Evolutionary conservation across 92 coral and sea anemone species (phyloP).

Genomic region (Heliopora coerulea): DNA sequence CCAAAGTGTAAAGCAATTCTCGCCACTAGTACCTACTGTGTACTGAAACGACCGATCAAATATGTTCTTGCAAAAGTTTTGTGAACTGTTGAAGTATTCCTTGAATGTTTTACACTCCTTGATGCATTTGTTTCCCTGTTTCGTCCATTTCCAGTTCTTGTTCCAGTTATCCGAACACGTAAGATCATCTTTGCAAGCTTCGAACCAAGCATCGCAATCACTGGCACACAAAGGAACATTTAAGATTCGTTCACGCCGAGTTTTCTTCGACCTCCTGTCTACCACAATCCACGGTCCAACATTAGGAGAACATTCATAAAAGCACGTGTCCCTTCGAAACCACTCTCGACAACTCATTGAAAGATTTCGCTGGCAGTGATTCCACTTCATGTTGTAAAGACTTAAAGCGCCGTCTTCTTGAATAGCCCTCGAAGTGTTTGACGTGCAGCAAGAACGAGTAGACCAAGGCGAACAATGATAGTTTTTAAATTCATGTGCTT

Average conservation of each 20-base stretch:
- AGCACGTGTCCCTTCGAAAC: constrained; percentile 82
- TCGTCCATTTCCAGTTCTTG: constrained; percentile 88
- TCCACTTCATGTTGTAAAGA: constrained; percentile 84
- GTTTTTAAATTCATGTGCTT: constrained; percentile 46
- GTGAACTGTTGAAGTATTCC: constrained; percentile 67
- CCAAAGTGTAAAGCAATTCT: constrained; percentile 87
- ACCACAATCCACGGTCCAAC: constrained; percentile 76
- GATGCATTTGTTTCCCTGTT: constrained; percentile 76
- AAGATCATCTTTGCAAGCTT: constrained; percentile 78
- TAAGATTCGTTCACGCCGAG: constrained; percentile 69
- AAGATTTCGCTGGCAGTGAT: constrained; percentile 69
- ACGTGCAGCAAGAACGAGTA: constrained; percentile 75
- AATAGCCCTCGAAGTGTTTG: constrained; percentile 70
- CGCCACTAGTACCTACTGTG: constrained; percentile 66
- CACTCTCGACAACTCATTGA: constrained; percentile 73
- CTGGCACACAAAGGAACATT: constrained; percentile 73
- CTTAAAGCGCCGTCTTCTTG: constrained; percentile 67
- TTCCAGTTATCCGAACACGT: constrained; percentile 98
- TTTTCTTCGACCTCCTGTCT: constrained; percentile 70
- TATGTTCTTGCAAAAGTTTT: constrained; percentile 73
- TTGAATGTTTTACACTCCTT: constrained; percentile 87
- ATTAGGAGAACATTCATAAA: constrained; percentile 96
- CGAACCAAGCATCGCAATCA: constrained; percentile 92
- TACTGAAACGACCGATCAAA: constrained; percentile 86
- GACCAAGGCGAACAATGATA: constrained; percentile 79